A percentile compares a stretch with the other conserved stretches of the same genome.
Evolutionary conservation across 1,140 invertebrate species (phyloP).

Genomic region (Pinna nobilis): DNA sequence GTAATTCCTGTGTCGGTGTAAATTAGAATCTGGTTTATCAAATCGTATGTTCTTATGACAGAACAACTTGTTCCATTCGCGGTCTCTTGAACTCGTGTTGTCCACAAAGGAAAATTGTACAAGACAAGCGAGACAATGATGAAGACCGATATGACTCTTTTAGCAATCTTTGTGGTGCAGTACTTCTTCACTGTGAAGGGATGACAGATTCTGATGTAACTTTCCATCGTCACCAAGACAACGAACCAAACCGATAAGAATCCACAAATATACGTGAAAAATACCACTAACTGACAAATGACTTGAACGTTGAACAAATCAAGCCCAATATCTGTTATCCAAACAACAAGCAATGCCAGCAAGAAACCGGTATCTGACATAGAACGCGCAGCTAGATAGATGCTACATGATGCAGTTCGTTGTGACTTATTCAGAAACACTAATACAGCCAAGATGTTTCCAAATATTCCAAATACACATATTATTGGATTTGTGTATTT

Average conservation of each 20-base stretch:
- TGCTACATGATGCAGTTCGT: constrained; percentile 49
- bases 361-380: constrained; percentile 57
- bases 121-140: constrained; percentile 44
- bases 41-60: constrained; percentile 29
- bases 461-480: constrained; percentile 51
- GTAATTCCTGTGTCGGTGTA: constrained; percentile 78
- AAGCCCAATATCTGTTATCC: constrained; percentile 76
- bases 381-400: constrained; percentile 57
- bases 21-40: constrained; percentile 76
- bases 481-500: constrained; percentile 45
- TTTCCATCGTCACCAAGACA: constrained; percentile 59
- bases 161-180: constrained; percentile 59
- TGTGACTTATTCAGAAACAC: constrained; percentile 51
- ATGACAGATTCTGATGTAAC: constrained; percentile 66
- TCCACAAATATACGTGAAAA: constrained; percentile 66
- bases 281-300: constrained; percentile 68
- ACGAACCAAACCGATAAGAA: constrained; percentile 73
- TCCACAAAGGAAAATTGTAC: constrained; percentile 67
- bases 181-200: constrained; percentile 59
- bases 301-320: constrained; percentile 57
- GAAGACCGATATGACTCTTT: constrained; percentile 48
- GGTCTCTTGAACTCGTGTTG: constrained; percentile 23
- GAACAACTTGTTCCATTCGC: constrained; percentile 13
- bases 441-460: constrained; percentile 48
- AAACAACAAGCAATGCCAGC: constrained; percentile 68